Evolutionary conservation across 2,113 vertebrate species (phyloP).

Genomic region (Sorex araneus): DNA sequence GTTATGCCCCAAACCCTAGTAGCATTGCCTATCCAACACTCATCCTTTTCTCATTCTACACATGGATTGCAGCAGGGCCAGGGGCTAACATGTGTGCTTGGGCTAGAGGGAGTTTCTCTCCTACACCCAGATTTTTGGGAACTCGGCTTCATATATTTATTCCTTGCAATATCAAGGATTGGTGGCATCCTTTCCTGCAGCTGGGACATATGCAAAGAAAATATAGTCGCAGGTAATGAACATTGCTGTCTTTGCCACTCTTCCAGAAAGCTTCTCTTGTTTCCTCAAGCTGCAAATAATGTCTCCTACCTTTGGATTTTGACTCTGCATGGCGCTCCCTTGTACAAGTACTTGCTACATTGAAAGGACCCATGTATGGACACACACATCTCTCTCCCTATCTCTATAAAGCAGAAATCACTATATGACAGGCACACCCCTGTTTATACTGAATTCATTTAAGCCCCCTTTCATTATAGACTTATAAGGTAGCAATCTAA

Average conservation of each 20-base stretch:
- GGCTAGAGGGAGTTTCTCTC: neutral
- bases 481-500: neutral
- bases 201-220: neutral
- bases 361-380: too few species aligned
- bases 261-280: neutral
- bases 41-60: neutral
- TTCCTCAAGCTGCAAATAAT: neutral
- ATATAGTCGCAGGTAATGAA: neutral
- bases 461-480: neutral
- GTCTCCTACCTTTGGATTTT: constrained; percentile 31
- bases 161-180: neutral
- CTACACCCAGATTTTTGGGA: neutral
- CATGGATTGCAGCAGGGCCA: neutral
- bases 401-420: neutral
- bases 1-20: neutral
- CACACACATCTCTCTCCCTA: neutral
- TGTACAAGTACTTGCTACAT: neutral
- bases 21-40: neutral
- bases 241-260: neutral
- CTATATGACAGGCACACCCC: neutral
- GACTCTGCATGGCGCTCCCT: neutral
- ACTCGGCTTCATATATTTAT: neutral
- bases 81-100: neutral
- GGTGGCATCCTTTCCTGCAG: neutral
- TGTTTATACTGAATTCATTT: constrained; percentile 16